Evolutionary conservation across 2,888 invertebrate genomes (phyloP).

Genomic region (Eristalis pertinax): DNA sequence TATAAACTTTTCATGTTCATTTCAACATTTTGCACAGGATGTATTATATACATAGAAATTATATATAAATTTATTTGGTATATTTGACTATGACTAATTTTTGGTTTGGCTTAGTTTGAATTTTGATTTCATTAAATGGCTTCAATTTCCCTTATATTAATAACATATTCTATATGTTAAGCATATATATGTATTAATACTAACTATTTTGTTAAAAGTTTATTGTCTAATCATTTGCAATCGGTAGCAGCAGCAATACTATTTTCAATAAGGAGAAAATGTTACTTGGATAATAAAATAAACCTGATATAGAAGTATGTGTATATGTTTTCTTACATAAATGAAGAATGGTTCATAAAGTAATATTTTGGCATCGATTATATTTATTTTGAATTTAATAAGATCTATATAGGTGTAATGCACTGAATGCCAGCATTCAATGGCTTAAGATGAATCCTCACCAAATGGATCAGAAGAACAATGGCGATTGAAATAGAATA

Average conservation of each 20-base stretch:
- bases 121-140: constrained; percentile 57
- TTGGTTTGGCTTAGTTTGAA: constrained; percentile 62
- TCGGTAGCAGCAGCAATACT: constrained; percentile 65
- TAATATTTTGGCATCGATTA: no score
- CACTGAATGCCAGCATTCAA: no score
- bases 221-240: neutral
- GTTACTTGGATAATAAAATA: neutral
- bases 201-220: constrained; percentile 27
- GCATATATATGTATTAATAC: constrained; percentile 53
- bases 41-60: constrained; percentile 24
- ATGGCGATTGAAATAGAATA: no score
- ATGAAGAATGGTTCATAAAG: neutral
- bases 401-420: no score
- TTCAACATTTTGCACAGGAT: constrained; percentile 42
- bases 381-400: no score
- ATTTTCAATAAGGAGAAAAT: constrained; percentile 9
- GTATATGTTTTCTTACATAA: neutral
- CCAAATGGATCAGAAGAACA: no score
- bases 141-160: constrained; percentile 31
- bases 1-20: constrained; percentile 38
- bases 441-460: no score
- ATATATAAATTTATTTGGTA: constrained; percentile 53
- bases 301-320: neutral
- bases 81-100: constrained; percentile 64
- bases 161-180: constrained; percentile 44